A percentile compares a stretch with the other conserved stretches of the same genome.
Conservation (phyloP, 2,113 vertebrate genomes). For the Scartelaos histophorus region DNA sequence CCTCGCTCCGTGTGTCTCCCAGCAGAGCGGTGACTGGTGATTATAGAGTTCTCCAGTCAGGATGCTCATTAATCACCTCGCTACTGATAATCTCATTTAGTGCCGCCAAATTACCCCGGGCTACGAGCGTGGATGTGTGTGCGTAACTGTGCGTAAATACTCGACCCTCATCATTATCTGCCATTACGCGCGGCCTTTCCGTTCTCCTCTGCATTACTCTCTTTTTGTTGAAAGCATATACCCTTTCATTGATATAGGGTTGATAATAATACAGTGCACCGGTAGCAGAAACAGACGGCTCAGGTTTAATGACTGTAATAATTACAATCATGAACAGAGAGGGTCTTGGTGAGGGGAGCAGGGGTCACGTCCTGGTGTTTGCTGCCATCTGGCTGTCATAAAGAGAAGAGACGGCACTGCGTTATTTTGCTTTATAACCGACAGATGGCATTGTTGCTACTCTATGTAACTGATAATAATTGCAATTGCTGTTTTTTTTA, state of each 20-base stretch:
- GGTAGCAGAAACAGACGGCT: slow-evolving; percentile 42
- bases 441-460: slow-evolving; percentile 31
- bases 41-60: slow-evolving; percentile 55
- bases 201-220: slow-evolving; percentile 2
- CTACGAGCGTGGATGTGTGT: slow-evolving; percentile 31
- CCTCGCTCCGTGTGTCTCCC: slow-evolving; percentile 40
- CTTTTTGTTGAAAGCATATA: slow-evolving; percentile 5
- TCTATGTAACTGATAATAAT: neutral
- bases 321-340: slow-evolving; percentile 46
- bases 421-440: neutral
- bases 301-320: slow-evolving; percentile 55
- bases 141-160: slow-evolving; percentile 8
- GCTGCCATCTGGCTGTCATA: slow-evolving; percentile 54
- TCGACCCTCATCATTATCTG: slow-evolving; percentile 54
- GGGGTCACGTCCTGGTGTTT: slow-evolving; percentile 42
- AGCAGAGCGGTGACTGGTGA: slow-evolving; percentile 52
- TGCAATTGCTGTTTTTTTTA: too few relatives aligned
- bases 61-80: slow-evolving; percentile 67
- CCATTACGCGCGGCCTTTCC: slow-evolving; percentile 51
- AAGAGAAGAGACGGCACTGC: neutral
- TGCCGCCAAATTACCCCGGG: slow-evolving; percentile 65
- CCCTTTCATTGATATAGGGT: slow-evolving; percentile 46
- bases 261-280: slow-evolving; percentile 29
- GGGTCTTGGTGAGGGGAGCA: neutral
- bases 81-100: slow-evolving; percentile 69